Evolutionary conservation across 2,113 vertebrate species (phyloP), one percentile per base, ranked within the genome.

Genomic region (Grantiella picta): DNA sequence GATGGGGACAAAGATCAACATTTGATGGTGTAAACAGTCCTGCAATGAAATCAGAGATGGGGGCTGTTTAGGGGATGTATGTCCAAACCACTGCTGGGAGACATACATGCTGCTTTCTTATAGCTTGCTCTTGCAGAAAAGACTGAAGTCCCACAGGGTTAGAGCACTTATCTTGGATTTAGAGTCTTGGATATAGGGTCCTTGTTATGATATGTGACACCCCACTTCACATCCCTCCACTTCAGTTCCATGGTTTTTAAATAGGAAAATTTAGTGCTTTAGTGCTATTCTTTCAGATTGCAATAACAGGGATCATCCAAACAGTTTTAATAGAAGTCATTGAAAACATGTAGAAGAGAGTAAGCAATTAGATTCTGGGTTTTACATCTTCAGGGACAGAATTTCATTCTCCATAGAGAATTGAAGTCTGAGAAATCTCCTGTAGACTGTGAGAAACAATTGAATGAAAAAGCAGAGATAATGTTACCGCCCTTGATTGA

Each of bases 401-500:
- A 72, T 87, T 87, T 91, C 16, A 31, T 63, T 90, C 35, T 27
- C 19, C 44, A 71, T 44, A n/a, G 68, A 80, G 50, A 71, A 70
- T 0, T 42, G 44, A 86, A 90, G 44, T 68, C 68, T 78, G 80
- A 86, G 76, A 86, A 92, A 76, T 88, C n/a, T 88, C n/a, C 38
- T 78, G 73, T 59, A 59, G 59, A 56, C 35, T 66, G 72, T 68
- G 54, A 89, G 71, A 95, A 95, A 54, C 80, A 93, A 52, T 8
- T 45, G 66, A 73, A 90, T 42, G 71, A 77, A 95, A 92, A 89
- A 73, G 31, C 63, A 83, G 69, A 89, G 64, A 89, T 83, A 66
- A 47, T 70, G 36, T 93, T 88, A 72, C 68, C 80, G 15, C 22
- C 29, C 44, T 78, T 90, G 42, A 64, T 2, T 78, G 52, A 70